Evolutionary conservation across 2,888 invertebrate genomes (phyloP).

Genomic region (Gymnoscelis rufifasciata): DNA sequence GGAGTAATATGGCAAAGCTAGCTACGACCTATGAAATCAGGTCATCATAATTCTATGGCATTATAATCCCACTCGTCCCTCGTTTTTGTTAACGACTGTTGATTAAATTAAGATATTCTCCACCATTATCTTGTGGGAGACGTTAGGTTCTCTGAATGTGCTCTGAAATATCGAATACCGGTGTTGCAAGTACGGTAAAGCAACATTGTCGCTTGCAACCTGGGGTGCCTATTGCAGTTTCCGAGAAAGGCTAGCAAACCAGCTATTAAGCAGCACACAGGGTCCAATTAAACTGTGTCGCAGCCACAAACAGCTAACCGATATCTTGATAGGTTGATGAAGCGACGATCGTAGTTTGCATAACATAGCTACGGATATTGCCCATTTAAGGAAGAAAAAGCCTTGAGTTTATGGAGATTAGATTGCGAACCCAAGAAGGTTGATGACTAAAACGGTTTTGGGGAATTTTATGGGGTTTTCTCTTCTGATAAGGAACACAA

Average conservation of each 20-base stretch:
- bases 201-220: constrained; percentile 6
- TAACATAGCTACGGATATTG: not conserved
- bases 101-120: too few species aligned
- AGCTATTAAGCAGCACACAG: constrained; percentile 5
- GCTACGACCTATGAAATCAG: too few species aligned
- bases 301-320: constrained; percentile 4
- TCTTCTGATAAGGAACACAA: not conserved
- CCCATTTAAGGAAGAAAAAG: not conserved
- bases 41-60: too few species aligned
- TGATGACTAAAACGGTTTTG: not conserved
- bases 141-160: not conserved
- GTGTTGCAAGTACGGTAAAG: constrained; percentile 34
- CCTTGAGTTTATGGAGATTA: not conserved
- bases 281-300: constrained; percentile 13
- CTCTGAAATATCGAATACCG: constrained; percentile 8
- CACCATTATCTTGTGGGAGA: too few species aligned
- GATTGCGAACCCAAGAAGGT: constrained; percentile 4
- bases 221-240: constrained; percentile 9
- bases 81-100: too few species aligned
- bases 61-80: too few species aligned
- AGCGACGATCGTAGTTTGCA: not conserved
- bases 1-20: too few species aligned
- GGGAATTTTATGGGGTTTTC: not conserved
- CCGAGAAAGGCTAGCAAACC: constrained; percentile 17
- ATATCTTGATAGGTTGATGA: constrained; percentile 12